Base-by-base conservation (phyloP, 2,113 vertebrate genomes). In the Columba livia region DNA sequence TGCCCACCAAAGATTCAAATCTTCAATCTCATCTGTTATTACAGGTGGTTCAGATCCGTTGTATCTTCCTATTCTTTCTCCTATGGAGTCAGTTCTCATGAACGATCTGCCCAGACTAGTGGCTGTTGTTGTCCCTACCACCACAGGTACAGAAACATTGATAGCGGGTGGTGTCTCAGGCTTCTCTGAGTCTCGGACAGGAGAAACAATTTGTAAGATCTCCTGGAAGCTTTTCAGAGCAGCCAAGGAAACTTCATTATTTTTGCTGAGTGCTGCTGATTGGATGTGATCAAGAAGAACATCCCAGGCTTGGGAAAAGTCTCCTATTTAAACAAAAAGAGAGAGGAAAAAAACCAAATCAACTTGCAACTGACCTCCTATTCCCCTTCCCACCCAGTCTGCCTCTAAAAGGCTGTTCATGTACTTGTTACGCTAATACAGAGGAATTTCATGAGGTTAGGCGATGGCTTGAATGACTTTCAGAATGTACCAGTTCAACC, bases 161-260 rank as follows among this genome's bases (percentile, higher is more conserved):
- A 99, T 98, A 32, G 98, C 98, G 67, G 98, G 98, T 15, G 99
- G 98, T 51, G 98, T 97, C 7, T 98, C 98, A 2, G 98, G 98
- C 96, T 98, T 99, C 89, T 99, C 99, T 0, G 97, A 98, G 96
- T 99, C 99, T 97, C 98, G 99, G 53, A 96, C 97, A 5, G 99
- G 99, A 7, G 99, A 99, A 29, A 99, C 99, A 16, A 99, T 99
- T 93, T 99, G 99, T 31, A 99, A 98, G 95, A 99, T 99, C 98
- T 99, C 99, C 96, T 99, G 99, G 90, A 99, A 99, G 97, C 99
- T 99, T 97, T 99, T 99, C 86, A 99, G 98, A 57, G 99, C 99
- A 31, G 99, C 99, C 88, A 99, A 96, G 75, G 99, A 99, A 77
- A 99, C 99, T 97, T 99, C 99, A 48, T 99, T 99, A 97, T 99